Conservation (phyloP, 2,797 vertebrate species). For the Helarctos malayanus region DNA sequence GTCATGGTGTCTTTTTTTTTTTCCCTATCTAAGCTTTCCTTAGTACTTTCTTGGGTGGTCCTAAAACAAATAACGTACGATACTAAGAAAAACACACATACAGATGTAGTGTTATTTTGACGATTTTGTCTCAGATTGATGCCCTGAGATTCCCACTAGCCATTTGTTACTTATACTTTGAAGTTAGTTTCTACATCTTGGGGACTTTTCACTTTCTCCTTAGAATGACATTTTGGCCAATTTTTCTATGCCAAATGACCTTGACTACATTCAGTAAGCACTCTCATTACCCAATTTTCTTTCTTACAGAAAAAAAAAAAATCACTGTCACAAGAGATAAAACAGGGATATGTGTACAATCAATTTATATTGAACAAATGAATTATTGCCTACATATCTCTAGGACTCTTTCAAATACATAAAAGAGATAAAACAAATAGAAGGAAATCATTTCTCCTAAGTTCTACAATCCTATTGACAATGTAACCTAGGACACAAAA, state of each 20-base stretch:
- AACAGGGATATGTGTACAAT: not conserved
- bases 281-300: conserved; percentile 37
- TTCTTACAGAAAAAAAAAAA: not conserved
- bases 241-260: not conserved
- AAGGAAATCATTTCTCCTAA: not conserved
- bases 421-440: not conserved
- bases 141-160: not conserved
- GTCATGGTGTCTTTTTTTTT: not conserved
- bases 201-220: not conserved
- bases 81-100: not conserved
- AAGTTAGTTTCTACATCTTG: not conserved
- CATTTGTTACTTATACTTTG: not conserved
- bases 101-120: not conserved
- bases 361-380: conserved; percentile 54
- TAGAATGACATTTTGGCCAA: not conserved
- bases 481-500: not conserved
- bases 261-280: not conserved
- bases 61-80: not conserved
- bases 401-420: not conserved
- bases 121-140: not conserved
- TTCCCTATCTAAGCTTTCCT: not conserved
- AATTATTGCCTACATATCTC: conserved; percentile 10
- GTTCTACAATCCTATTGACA: not conserved
- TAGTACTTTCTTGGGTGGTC: not conserved
- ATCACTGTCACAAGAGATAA: conserved; percentile 36